Base-by-base conservation (phyloP, 2,113 vertebrate genomes). In the Furnarius figulus region DNA sequence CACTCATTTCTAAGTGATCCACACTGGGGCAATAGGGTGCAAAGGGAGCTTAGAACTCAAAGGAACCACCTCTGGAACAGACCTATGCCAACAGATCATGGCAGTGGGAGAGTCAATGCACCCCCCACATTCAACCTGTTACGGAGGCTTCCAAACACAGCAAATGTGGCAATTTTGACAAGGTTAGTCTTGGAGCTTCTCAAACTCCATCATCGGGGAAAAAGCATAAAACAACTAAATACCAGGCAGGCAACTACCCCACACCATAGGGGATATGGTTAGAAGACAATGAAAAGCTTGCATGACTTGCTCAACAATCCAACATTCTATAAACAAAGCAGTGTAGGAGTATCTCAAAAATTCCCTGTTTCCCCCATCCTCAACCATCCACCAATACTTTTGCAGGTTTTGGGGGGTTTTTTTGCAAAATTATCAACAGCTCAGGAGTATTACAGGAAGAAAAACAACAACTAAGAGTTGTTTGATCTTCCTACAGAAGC, bases 21-120 rank as follows among this genome's bases (percentile, higher is more conserved):
- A 27, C 0, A 1, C 8, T 17, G 55, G 14, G 21, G 56, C 24
- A 78, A 33, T 1, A 63, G 12, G 6, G 8, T 31, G 16, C 22
- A 63, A 80, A 50, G 19, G 21, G 37, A 71, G 40, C 39, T 71
- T 56, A 18, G 9, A 11, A 22, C 52, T 37, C 40, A 15, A 33
- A 18, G 58, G 37, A 10, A 58, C 19, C 63, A 67, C 6, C 16
- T 56, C 46, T 58, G 46, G 67, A 47, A 44, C 22, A 15, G 21
- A 59, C 19, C 56, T n/a, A 53, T 20, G 39, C 22, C 49, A 47
- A 46, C 3, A 2, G 15, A 15, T 22, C 12, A 16, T 3, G 25
- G 35, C 8, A 37, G 5, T 5, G 5, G 16, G 13, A 65, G 30
- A 70, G 11, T 39, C n/a, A 33, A 6, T 5, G 7, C 3, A 44